A percentile compares a stretch with the other conserved stretches of the same genome.
phyloP scores from a whole-genome alignment of 2,797 vertebrate species.

The Mormyrops boulengeri region DNA sequence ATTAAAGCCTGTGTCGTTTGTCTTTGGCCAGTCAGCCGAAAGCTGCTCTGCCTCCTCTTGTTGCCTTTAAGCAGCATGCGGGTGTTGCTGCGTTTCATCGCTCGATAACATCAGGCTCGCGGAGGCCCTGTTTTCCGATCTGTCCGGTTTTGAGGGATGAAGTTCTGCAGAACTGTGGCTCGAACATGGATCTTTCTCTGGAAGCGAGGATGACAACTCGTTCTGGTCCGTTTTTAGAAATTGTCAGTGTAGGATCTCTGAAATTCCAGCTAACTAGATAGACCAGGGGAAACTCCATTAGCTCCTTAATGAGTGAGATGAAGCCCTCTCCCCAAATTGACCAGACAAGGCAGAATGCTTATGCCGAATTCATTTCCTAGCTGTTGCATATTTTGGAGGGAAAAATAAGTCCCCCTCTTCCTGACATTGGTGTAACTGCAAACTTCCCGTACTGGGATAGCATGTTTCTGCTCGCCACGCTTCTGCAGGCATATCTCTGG shows the following conservation, averaged over 20 bases:
- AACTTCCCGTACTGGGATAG: neutral
- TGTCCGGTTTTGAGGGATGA: neutral
- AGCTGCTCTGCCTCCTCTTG: conserved; percentile 25
- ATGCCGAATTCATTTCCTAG: conserved; percentile 47
- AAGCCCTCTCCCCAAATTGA: conserved; percentile 40
- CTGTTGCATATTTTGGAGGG: neutral
- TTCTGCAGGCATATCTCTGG: neutral
- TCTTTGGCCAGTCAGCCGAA: conserved; percentile 38
- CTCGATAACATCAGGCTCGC: neutral
- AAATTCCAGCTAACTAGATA: neutral
- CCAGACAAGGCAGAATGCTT: conserved; percentile 54
- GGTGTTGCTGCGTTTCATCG: neutral
- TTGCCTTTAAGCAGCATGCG: neutral
- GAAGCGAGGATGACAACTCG: neutral
- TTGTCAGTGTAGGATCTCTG: neutral
- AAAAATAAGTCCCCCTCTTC: neutral
- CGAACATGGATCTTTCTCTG: neutral
- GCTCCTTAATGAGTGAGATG: conserved; percentile 45
- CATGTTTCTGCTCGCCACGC: conserved; percentile 5
- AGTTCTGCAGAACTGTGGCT: neutral
- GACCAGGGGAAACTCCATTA: neutral
- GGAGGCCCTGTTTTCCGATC: neutral
- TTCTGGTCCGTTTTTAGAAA: neutral
- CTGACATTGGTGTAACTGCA: conserved; percentile 3
- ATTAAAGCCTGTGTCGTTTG: conserved; percentile 48